phyloP scores from a whole-genome alignment of 2,113 vertebrate genomes.

The Phyllostomus discolor region DNA sequence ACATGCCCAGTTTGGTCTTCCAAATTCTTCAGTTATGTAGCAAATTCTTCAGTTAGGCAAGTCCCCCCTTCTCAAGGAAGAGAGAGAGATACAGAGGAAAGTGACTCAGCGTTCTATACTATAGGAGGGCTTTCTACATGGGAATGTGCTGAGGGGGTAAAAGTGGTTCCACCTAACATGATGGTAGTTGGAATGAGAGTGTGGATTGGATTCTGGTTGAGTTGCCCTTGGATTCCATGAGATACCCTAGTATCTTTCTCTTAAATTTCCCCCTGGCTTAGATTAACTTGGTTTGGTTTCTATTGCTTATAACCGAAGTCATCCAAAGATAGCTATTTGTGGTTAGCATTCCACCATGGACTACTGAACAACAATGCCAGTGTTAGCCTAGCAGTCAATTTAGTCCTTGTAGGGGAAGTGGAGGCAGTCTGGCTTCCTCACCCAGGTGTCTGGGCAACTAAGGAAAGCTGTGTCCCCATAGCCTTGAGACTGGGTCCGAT shows the following conservation, averaged over 20 bases:
- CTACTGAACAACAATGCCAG: background rate
- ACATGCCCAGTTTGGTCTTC: background rate
- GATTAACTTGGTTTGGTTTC: background rate
- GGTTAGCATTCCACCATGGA: background rate
- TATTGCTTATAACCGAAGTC: background rate
- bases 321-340: background rate
- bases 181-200: background rate
- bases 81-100: background rate
- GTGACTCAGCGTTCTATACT: background rate
- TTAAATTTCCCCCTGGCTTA: background rate
- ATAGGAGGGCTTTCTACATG: background rate
- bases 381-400: too few species aligned
- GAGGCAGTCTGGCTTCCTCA: too few species aligned
- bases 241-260: background rate
- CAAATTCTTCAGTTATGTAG: background rate
- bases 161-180: background rate
- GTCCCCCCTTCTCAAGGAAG: background rate
- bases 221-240: background rate
- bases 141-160: background rate
- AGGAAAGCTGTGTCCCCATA: too few species aligned
- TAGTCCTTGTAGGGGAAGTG: background rate
- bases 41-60: background rate
- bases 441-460: too few species aligned
- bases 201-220: background rate
- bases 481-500: too few species aligned